Evolutionary conservation across 2,113 vertebrate genomes (phyloP).

Genomic region (Rhadina sibilatrix): DNA sequence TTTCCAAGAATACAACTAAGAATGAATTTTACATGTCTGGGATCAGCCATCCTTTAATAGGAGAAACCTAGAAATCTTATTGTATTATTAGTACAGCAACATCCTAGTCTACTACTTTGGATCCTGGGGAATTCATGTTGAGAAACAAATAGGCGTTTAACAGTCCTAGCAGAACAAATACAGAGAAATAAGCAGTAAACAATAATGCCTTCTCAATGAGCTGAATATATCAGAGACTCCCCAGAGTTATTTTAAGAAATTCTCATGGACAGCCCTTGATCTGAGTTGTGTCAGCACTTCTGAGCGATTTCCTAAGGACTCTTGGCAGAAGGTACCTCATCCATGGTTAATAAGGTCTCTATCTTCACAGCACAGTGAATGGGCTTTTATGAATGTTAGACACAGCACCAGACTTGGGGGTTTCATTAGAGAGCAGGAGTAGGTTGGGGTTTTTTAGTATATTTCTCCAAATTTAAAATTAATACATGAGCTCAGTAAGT

Average conservation of each 20-base stretch:
- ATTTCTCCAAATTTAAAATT: accelerated
- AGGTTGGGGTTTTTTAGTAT: neutral
- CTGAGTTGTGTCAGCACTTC: neutral
- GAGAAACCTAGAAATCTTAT: neutral
- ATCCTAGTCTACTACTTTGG: neutral
- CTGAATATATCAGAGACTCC: neutral
- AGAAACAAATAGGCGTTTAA: neutral
- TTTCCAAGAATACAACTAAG: neutral
- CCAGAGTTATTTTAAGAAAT: neutral
- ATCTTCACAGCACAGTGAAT: neutral
- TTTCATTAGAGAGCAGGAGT: neutral
- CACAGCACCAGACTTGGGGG: neutral
- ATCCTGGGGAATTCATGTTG: neutral
- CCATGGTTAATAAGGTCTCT: neutral
- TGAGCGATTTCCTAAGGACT: neutral
- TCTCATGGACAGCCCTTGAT: neutral
- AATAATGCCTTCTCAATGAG: neutral
- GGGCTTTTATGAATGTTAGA: neutral
- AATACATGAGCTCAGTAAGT: neutral
- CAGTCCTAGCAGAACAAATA: neutral
- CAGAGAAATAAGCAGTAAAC: neutral
- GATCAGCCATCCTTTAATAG: neutral
- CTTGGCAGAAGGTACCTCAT: neutral
- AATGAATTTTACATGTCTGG: neutral
- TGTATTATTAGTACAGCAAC: neutral